These are phyloP conservation scores for Lissocephala sabroskyi DNA, from an alignment of 2,888 invertebrate genomes.

Conservation along the genomic window DNA sequence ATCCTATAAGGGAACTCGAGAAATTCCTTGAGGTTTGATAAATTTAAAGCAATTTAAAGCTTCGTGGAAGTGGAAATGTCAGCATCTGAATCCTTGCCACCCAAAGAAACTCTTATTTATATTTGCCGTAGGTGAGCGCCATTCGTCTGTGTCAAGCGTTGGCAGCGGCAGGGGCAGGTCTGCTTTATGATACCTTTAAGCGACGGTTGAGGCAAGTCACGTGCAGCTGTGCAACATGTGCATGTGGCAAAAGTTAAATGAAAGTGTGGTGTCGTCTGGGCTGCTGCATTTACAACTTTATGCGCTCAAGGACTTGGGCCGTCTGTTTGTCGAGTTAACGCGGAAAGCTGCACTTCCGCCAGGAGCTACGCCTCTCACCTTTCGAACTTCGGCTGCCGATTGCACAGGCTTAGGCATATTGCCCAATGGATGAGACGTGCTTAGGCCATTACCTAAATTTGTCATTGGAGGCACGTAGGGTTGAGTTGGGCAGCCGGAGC, in stretches of 20 bases:
- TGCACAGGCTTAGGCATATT: slow-evolving; percentile 16
- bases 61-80: not conserved
- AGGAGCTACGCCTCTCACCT: not conserved
- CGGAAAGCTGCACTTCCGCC: not conserved
- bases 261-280: slow-evolving; percentile 17
- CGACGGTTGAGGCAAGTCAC: slow-evolving; percentile 39
- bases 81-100: no score
- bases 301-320: slow-evolving; percentile 27
- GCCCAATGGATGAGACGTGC: slow-evolving; percentile 22
- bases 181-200: no score
- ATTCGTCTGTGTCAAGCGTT: not conserved
- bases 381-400: slow-evolving; percentile 8
- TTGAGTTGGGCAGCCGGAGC: no score
- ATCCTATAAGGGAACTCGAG: no score
- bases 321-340: slow-evolving; percentile 1
- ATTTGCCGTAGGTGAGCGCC: slow-evolving; percentile 18
- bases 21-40: no score
- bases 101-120: slow-evolving; percentile 37
- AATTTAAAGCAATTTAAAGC: slow-evolving; percentile 44
- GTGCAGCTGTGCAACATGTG: slow-evolving; percentile 39
- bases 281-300: slow-evolving; percentile 1
- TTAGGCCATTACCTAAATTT: not conserved
- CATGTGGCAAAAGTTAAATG: slow-evolving; percentile 21
- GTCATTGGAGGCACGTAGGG: not conserved
- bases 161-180: no score